Evolutionary conservation across 2,797 vertebrate genomes (phyloP).

Genomic region (Scyliorhinus canicula): DNA sequence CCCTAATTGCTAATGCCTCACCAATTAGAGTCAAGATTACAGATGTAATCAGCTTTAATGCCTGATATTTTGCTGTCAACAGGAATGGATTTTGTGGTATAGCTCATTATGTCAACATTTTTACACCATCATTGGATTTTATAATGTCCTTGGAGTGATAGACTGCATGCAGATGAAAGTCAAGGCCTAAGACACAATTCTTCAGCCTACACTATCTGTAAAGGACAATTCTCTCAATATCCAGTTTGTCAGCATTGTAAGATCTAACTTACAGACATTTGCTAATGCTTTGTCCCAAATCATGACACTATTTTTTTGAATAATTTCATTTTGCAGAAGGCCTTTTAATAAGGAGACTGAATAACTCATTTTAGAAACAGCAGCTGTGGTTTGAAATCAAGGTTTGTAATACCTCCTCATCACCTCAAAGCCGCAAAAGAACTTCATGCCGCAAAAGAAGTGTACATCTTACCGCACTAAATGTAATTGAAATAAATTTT

Average conservation of each 20-base stretch:
- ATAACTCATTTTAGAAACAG: background rate
- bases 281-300: background rate
- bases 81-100: background rate
- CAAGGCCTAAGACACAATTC: background rate
- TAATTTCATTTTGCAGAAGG: background rate
- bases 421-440: background rate
- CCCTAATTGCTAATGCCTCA: background rate
- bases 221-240: background rate
- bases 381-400: background rate
- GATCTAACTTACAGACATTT: background rate
- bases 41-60: background rate
- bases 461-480: background rate
- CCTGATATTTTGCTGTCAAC: background rate
- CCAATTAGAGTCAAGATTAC: background rate
- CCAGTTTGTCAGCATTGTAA: background rate
- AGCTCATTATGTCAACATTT: background rate
- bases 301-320: background rate
- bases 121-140: background rate
- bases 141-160: background rate
- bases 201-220: background rate
- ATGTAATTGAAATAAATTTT: background rate
- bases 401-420: background rate
- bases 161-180: background rate
- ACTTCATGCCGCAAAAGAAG: background rate
- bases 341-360: background rate